A percentile compares a stretch with the other conserved stretches of the same genome.
Conservation (phyloP, 2,797 vertebrate species). For the Spheniscus humboldti region DNA sequence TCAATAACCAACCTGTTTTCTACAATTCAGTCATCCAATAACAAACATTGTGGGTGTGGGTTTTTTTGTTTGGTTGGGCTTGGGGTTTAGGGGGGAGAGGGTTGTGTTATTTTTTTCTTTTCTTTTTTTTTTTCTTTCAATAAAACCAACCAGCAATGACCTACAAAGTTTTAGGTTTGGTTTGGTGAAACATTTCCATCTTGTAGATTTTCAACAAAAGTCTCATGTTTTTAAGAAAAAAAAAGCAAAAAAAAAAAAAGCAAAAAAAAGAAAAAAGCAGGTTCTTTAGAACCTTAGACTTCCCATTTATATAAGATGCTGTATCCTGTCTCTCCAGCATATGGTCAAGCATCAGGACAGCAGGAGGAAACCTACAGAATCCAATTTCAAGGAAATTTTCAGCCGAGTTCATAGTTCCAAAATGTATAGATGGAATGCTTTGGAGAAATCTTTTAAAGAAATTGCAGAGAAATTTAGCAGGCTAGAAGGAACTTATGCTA, state of each 20-base stretch:
- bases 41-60: background rate
- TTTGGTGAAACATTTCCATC: background rate
- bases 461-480: background rate
- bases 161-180: background rate
- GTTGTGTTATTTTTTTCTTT: accelerated
- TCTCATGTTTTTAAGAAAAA: background rate
- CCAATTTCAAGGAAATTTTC: background rate
- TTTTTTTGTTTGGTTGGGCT: background rate
- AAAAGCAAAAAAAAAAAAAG: no score
- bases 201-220: background rate
- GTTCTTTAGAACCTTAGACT: background rate
- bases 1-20: background rate
- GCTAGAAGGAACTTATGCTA: background rate
- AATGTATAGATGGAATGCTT: background rate
- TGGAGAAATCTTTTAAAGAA: background rate
- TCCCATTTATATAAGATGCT: background rate
- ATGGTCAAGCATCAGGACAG: background rate
- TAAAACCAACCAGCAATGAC: background rate
- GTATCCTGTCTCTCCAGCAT: background rate
- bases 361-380: background rate
- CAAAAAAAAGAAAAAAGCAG: accelerated
- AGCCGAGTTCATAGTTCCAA: background rate
- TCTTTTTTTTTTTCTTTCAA: background rate
- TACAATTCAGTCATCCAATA: background rate
- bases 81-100: background rate